Conservation (phyloP, 2,888 invertebrate genomes). For the Encarsia formosa region DNA sequence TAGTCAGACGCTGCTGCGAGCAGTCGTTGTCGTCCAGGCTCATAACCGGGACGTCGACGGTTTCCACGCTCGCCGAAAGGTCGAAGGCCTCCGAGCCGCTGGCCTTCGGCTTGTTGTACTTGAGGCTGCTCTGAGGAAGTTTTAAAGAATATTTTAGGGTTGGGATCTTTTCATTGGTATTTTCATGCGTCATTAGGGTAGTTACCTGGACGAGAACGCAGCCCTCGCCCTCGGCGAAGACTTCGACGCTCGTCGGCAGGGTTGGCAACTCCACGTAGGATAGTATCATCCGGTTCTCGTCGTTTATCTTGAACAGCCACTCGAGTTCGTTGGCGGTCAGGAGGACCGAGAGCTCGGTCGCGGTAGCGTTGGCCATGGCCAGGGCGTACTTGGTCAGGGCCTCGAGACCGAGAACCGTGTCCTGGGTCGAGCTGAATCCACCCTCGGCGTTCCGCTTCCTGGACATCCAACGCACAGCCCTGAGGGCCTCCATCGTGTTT, state of each 20-base stretch:
- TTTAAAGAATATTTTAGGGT: too few species aligned
- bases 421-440: slow-evolving; percentile 73
- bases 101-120: slow-evolving; percentile 54
- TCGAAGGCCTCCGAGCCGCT: slow-evolving; percentile 55
- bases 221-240: slow-evolving; percentile 55
- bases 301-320: slow-evolving; percentile 49
- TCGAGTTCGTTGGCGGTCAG: slow-evolving; percentile 51
- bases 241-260: slow-evolving; percentile 51
- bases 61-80: slow-evolving; percentile 50
- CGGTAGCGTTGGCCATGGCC: slow-evolving; percentile 47
- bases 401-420: slow-evolving; percentile 61
- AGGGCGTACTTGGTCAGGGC: slow-evolving; percentile 58
- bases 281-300: slow-evolving; percentile 54
- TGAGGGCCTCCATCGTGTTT: slow-evolving; percentile 57
- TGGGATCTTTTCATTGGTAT: too few species aligned
- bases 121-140: slow-evolving; percentile 53
- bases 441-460: slow-evolving; percentile 65
- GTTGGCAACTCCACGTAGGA: slow-evolving; percentile 50
- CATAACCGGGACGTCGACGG: slow-evolving; percentile 34
- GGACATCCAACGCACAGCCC: slow-evolving; percentile 69
- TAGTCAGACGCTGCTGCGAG: slow-evolving; percentile 49
- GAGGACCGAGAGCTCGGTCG: slow-evolving; percentile 51
- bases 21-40: slow-evolving; percentile 46
- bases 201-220: slow-evolving; percentile 58
- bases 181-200: too few species aligned